These are phyloP conservation scores for Porites australiensis DNA, from an alignment of 64 coral and sea anemone genomes.

Conservation along the genomic window DNA sequence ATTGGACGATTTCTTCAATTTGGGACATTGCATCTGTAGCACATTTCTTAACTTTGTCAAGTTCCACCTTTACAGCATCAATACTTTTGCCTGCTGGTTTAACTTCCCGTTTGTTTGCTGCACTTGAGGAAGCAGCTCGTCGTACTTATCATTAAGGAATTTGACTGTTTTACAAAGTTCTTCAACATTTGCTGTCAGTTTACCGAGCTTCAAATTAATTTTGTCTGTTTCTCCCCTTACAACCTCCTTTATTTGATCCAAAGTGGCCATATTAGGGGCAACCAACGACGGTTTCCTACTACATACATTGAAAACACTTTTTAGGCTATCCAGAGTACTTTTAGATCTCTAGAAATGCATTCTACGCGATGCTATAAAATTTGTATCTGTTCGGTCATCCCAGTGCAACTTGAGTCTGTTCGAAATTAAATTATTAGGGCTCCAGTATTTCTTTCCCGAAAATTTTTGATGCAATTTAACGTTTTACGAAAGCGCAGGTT, in stretches of 20 bases:
- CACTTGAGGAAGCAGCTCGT: constrained; percentile 5
- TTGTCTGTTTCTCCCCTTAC: constrained; percentile 9
- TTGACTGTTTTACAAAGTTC: background rate
- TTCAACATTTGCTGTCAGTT: constrained; percentile 14
- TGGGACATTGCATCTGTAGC: background rate
- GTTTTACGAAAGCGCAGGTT: too few species aligned
- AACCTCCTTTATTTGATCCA: constrained; percentile 15
- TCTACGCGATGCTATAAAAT: too few species aligned
- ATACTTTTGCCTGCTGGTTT: background rate
- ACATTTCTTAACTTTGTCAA: background rate
- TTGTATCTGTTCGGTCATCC: too few species aligned
- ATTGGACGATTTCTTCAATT: constrained; percentile 23
- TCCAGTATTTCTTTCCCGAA: too few species aligned
- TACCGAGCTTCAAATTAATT: background rate
- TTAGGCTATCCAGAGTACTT: too few species aligned
- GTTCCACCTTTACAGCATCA: constrained; percentile 5
- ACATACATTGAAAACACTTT: too few species aligned
- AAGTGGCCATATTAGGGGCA: background rate
- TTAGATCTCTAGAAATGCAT: background rate
- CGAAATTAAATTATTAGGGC: too few species aligned
- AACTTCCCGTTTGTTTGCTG: constrained; percentile 2
- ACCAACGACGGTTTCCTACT: too few species aligned
- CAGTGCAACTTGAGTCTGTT: too few species aligned
- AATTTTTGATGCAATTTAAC: too few species aligned
- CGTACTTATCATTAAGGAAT: constrained; percentile 12